Percentiles rank a stretch among this genome's conserved stretches.
phyloP scores from a whole-genome alignment of 2,888 invertebrate species.

The Nomada ferruginata region DNA sequence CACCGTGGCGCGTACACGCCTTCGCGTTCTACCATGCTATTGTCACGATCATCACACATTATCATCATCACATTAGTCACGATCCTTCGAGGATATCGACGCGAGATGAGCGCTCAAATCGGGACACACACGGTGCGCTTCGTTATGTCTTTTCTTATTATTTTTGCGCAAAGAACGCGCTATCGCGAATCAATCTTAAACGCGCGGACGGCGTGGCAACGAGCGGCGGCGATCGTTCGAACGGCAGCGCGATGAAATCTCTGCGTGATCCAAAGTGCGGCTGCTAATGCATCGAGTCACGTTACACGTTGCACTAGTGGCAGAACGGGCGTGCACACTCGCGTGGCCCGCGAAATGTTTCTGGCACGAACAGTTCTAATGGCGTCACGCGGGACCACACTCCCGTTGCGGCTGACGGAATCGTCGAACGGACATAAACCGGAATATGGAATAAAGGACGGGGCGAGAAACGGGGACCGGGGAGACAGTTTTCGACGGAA shows the following conservation, averaged over 20 bases:
- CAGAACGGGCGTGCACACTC: conserved; percentile 23
- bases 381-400: conserved; percentile 16
- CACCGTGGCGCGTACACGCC: background rate
- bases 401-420: background rate
- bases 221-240: conserved; percentile 3
- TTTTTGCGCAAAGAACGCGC: background rate
- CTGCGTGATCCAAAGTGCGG: conserved; percentile 35
- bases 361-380: conserved; percentile 25
- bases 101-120: background rate
- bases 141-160: conserved; percentile 6
- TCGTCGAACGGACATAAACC: background rate
- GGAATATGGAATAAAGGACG: too few relatives aligned
- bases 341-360: background rate
- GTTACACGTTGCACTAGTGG: conserved; percentile 39
- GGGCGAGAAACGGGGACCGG: background rate
- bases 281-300: conserved; percentile 34
- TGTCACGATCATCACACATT: background rate
- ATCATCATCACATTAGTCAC: conserved; percentile 7
- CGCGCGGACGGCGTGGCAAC: conserved; percentile 11
- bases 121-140: background rate
- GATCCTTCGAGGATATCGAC: background rate
- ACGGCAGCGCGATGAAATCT: conserved; percentile 32
- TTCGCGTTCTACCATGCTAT: conserved; percentile 12
- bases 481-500: conserved; percentile 21
- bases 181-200: conserved; percentile 20